Conservation (phyloP, 2,797 vertebrate genomes). For the Glyptemys insculpta region DNA sequence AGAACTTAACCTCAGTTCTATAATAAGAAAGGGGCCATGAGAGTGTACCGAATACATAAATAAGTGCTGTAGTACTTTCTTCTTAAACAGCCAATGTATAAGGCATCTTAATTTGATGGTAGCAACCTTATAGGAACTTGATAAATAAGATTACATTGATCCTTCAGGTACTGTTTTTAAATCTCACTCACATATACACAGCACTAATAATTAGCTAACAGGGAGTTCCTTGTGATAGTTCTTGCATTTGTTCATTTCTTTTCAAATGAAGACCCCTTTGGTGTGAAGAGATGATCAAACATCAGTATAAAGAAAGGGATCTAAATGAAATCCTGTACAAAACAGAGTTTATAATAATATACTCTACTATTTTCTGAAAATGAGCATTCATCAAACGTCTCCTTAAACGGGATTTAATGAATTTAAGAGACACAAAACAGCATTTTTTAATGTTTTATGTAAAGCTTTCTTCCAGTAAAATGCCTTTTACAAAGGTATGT, state of each 20-base stretch:
- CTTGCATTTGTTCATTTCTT: neutral
- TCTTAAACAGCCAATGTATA: neutral
- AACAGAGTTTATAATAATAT: neutral
- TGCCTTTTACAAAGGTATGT: constrained; percentile 12
- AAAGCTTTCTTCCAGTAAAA: neutral
- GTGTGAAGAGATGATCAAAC: neutral
- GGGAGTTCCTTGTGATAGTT: constrained; percentile 30
- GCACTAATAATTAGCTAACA: constrained; percentile 13
- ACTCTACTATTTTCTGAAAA: neutral
- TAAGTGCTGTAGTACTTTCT: constrained; percentile 30
- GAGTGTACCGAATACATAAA: constrained; percentile 3
- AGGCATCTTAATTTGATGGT: constrained; percentile 4
- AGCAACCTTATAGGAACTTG: constrained; percentile 4
- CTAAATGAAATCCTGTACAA: neutral
- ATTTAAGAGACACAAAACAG: constrained; percentile 50
- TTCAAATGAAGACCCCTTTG: neutral
- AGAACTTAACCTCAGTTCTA: neutral
- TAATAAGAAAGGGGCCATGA: constrained; percentile 30
- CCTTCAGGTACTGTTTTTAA: neutral
- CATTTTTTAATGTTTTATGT: constrained; percentile 12
- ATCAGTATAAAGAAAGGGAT: neutral
- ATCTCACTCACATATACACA: neutral
- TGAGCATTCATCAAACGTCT: neutral
- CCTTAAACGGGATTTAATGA: constrained; percentile 40
- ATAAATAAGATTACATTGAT: constrained; percentile 15